Base-by-base conservation (phyloP, 2,888 invertebrate species). In the Drosophila mettleri region DNA sequence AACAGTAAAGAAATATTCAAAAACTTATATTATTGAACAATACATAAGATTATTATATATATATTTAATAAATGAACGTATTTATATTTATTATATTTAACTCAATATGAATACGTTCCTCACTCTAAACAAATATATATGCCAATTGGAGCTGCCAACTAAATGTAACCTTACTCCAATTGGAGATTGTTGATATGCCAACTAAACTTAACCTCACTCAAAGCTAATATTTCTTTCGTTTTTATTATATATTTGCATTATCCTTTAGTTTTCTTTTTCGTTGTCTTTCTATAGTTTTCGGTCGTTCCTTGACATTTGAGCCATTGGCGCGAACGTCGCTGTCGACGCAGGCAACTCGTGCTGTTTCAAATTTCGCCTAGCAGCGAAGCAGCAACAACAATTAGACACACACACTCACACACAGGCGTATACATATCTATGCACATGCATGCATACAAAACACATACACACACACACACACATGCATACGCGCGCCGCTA, bases 271-370 rank as follows among this genome's bases (percentile, higher is more conserved):
- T 38, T 5, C 24, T 10, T 16, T 22, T 20, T 39, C 20, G 12
- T 22, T 20, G 12, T 39, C 2, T n/a, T 34, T 24, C 16, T 12
- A 27, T 16, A 51, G 22, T 22, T 51, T 38, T 52, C 38, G 27
- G 18, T 29, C 24, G 43, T 70, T 64, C 31, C 49, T 59, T 70
- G 69, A 53, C 58, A 64, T 58, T 81, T 74, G 69, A 69, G 55
- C 60, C 53, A 54, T 29, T 54, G 66, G 52, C 59, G 59, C 16
- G 43, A 39, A 33, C 38, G 61, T 57, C 57, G 55, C 69, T 29
- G 62, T 63, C 43, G 63, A 51, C 69, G 69, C 48, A 33, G 57
- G 38, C 46, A 53, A 34, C 57, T 46, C 46, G 33, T 58, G 58
- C 64, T 53, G 29, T 53, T 57, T 52, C 52, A 71, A 71, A 55